phyloP scores from a whole-genome alignment of 2,113 vertebrate genomes.

The Hippocampus zosterae region DNA sequence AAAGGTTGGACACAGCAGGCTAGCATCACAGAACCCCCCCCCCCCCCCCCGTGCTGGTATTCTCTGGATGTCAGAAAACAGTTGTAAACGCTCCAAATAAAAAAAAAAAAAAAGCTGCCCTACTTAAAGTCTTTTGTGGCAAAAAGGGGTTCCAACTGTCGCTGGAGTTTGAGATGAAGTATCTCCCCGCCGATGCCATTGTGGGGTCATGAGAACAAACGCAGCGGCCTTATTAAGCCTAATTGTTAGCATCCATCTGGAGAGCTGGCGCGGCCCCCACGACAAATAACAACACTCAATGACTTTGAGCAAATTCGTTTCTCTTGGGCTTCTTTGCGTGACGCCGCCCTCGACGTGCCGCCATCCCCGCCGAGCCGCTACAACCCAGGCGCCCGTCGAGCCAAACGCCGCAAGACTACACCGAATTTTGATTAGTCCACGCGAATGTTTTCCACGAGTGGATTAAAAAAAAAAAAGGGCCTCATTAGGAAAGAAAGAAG shows the following conservation, averaged over 20 bases:
- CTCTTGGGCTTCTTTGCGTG: constrained; percentile 22
- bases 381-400: background rate
- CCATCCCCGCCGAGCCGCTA: constrained; percentile 17
- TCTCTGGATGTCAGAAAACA: constrained; percentile 37
- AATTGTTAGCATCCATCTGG: constrained; percentile 34
- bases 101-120: constrained; percentile 23
- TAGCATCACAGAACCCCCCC: constrained; percentile 17
- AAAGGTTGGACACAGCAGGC: constrained; percentile 25
- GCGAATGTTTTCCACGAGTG: background rate
- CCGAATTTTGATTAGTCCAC: background rate
- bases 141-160: constrained; percentile 5
- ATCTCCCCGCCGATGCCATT: constrained; percentile 1
- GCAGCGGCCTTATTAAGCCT: constrained; percentile 39
- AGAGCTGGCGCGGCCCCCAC: constrained; percentile 28
- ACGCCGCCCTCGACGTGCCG: constrained; percentile 28
- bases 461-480: background rate
- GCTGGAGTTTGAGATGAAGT: background rate
- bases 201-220: constrained; percentile 42
- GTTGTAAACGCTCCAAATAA: constrained; percentile 14
- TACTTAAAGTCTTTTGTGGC: constrained; percentile 30
- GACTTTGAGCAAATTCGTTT: constrained; percentile 53
- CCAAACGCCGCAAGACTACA: background rate
- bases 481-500: background rate
- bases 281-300: constrained; percentile 42
- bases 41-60: background rate